Base-by-base conservation (phyloP, 35 echinoderm and acorn worm genomes). In the Lytechinus pictus region DNA sequence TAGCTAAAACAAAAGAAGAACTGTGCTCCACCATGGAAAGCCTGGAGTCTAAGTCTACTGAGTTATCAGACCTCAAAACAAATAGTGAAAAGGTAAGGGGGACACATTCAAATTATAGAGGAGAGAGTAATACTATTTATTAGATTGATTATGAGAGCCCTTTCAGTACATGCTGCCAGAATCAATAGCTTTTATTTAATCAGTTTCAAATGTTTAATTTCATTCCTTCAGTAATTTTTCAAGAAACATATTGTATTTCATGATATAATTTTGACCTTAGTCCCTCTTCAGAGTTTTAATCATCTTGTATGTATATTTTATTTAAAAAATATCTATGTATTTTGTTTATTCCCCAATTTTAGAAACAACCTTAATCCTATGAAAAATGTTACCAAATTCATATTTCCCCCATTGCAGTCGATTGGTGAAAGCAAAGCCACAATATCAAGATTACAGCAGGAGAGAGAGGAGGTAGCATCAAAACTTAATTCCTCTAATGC, bases 401-500 rank as follows among this genome's bases (percentile, higher is more conserved):
- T 79, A 7, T 79, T 79, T 71, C n/a, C 21, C 21, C 21, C 66
- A 79, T 90, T 90, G 28, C 88, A 98, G 97, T 79, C 97, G 95
- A 95, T 96, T 94, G 27, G 92, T 44, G 61, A 98, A 89, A 95
- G 94, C 91, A 52, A 95, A 44, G 79, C 94, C 61, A 54, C 72
- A 13, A 14, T 98, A 9, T 89, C 61, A 89, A 95, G 28, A 61
- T 92, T 97, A 89, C 96, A 96, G 55, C 96, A 96, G 71, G 55
- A 97, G 92, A 60, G 29, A 19, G 92, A 96, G 57, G 87, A 95
- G 21, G 61, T 96, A 16, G 96, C 97, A 86, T 11, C 87, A 13
- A 96, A 55, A 8, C 79, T 95, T 28, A 66, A 27, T 27, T 27
- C 91, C 29, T 79, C 89, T 27, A 95, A 94, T 71, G 54, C 52